A percentile compares a stretch with the other conserved stretches of the same genome.
Conservation (phyloP, 1,140 invertebrate genomes). For the Telenomus remus region DNA sequence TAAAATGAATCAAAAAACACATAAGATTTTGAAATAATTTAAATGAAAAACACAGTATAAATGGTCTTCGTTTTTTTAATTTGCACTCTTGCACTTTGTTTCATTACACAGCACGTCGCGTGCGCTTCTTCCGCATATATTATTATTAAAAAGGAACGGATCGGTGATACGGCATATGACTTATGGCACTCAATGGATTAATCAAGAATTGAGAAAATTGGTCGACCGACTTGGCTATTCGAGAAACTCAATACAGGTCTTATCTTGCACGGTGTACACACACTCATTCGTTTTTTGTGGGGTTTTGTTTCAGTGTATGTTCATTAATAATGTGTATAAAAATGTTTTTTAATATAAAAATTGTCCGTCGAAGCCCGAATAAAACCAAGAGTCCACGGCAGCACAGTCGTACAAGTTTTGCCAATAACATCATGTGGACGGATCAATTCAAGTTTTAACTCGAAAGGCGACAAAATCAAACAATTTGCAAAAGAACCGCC, state of each 20-base stretch:
- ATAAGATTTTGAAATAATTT: not conserved
- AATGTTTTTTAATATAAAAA: constrained; percentile 39
- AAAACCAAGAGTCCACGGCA: constrained; percentile 45
- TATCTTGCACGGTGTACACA: constrained; percentile 5
- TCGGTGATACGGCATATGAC: constrained; percentile 33
- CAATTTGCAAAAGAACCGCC: constrained; percentile 53
- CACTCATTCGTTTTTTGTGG: too few relatives aligned
- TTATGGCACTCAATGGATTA: constrained; percentile 48
- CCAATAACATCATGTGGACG: constrained; percentile 45
- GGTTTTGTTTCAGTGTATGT: not conserved
- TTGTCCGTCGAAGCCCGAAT: constrained; percentile 34
- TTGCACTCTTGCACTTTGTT: constrained; percentile 51
- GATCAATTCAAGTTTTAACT: constrained; percentile 50
- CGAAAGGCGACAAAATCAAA: constrained; percentile 26
- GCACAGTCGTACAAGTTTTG: constrained; percentile 36
- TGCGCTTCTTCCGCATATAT: constrained; percentile 53
- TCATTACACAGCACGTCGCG: constrained; percentile 54
- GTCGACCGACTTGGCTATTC: too few relatives aligned
- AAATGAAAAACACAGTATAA: constrained; percentile 28
- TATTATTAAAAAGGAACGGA: constrained; percentile 29
- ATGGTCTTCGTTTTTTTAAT: constrained; percentile 52
- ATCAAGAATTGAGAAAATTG: constrained; percentile 25
- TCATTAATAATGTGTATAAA: constrained; percentile 16
- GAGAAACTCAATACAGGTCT: too few relatives aligned
- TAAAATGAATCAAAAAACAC: too few relatives aligned